These are phyloP conservation scores for Tyria jacobaeae DNA, from an alignment of 2,888 invertebrate genomes.

Conservation along the genomic window DNA sequence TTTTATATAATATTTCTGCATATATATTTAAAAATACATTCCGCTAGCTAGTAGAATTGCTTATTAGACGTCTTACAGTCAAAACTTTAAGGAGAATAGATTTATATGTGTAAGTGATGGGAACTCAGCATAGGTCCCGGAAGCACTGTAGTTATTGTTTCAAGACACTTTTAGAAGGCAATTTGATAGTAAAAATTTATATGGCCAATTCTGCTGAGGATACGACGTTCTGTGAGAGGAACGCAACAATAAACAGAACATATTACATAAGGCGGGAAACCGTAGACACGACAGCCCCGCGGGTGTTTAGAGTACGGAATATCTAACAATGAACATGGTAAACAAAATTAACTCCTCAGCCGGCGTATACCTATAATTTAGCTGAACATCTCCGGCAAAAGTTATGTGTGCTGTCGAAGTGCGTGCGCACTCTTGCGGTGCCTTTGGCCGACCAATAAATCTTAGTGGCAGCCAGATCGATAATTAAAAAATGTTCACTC, in stretches of 20 bases:
- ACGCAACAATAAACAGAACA: constrained; percentile 31
- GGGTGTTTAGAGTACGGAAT: constrained; percentile 53
- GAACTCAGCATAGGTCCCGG: too few relatives aligned
- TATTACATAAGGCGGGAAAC: constrained; percentile 72
- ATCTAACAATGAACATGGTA: constrained; percentile 60
- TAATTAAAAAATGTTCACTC: constrained; percentile 75
- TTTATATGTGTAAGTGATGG: too few relatives aligned
- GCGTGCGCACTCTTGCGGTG: constrained; percentile 49
- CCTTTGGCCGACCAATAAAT: constrained; percentile 59
- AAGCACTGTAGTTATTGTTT: too few relatives aligned
- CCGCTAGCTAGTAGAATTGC: too few relatives aligned
- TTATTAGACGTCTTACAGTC: too few relatives aligned
- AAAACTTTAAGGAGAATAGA: too few relatives aligned
- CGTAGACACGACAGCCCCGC: constrained; percentile 64
- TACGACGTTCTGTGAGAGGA: constrained; percentile 59
- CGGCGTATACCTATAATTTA: constrained; percentile 68
- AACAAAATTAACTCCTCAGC: constrained; percentile 70
- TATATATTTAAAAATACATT: too few relatives aligned
- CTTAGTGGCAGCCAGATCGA: constrained; percentile 55
- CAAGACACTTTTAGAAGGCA: neutral
- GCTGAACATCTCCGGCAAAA: constrained; percentile 59
- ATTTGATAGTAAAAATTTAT: neutral
- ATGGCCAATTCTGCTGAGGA: constrained; percentile 38
- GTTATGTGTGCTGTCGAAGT: constrained; percentile 48
- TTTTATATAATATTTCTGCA: too few relatives aligned